Base-by-base conservation (phyloP, 2,888 invertebrate genomes). In the Anaspis maculata region DNA sequence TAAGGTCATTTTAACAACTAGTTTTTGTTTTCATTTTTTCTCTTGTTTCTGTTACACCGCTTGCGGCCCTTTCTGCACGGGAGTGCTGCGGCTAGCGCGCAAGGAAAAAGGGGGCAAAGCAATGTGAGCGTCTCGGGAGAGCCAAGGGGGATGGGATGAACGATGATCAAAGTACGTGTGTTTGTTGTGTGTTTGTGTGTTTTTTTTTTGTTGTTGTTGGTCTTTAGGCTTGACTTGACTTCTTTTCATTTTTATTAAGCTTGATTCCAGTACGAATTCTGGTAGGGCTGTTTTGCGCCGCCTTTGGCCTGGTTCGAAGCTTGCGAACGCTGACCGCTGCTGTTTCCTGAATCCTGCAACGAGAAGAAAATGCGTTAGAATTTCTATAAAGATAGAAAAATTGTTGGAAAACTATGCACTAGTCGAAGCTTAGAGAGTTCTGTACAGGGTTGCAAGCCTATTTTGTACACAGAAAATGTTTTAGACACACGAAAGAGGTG, bases 41-140 rank as follows among this genome's bases (percentile, higher is more conserved):
- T 75, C 74, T 57, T 74, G 73, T 56, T 75, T 70, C 77, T 76
- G 77, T 62, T 76, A 77, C 39, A n/a, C n/a, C n/a, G n/a, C n/a
- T n/a, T n/a, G n/a, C n/a, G n/a, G n/a, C n/a, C n/a, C n/a, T n/a
- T n/a, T n/a, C n/a, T n/a, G n/a, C n/a, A n/a, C n/a, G n/a, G n/a
- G n/a, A n/a, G n/a, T n/a, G n/a, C n/a, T n/a, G n/a, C n/a, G n/a
- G n/a, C n/a, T n/a, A n/a, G n/a, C n/a, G n/a, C n/a, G n/a, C n/a
- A n/a, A n/a, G 25, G 10, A 25, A 25, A 6, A 25, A 25, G 5
- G 41, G 45, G 48, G 49, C 46, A 48, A 51, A 48, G 49, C 44
- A 43, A 46, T 49, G 53, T 48, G 51, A 49, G 51, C 49, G 44
- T 42, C 35, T 44, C 40, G 29, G 34, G n/a, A n/a, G n/a, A n/a